Base-by-base conservation (phyloP, 2,113 vertebrate genomes). In the Brachypodius melanocephalos region DNA sequence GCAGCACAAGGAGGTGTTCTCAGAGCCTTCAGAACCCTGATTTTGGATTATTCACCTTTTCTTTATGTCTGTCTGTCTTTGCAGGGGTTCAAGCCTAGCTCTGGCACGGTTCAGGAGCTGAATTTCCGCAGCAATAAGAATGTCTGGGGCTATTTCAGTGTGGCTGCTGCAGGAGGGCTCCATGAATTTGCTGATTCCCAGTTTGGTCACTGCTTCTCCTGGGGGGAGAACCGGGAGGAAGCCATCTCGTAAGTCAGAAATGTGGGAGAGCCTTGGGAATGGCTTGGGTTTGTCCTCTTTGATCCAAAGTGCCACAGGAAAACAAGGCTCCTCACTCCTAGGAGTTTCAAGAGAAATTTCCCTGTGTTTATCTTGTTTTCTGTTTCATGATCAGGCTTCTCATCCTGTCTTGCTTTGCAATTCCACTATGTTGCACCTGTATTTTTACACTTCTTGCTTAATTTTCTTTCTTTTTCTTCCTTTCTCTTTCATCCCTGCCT, bases 51-150 rank as follows among this genome's bases (percentile, higher is more conserved):
- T 72, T 88, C 75, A 59, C 73, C 52, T 75, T 49, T 52, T 74
- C 83, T 67, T 63, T 43, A 42, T 77, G 90, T 80, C 52, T 96
- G 75, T 88, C 52, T 96, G 74, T 87, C 89, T 84, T 89, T 80
- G 54, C 97, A 99, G 99, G 99, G 99, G 31, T 99, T 99, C 96
- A 99, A 99, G 91, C 99, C 99, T 45, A 99, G 99, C 89, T 99
- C 99, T 6, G 99, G 99, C 86, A 99, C 99, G 0, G 99, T 99
- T 43, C 99, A 99, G 93, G 99, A 99, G 89, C 98, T 99, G 94
- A 99, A 99, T 97, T 99, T 99, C 96, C 99, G 99, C 94, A 99
- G 99, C 97, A 99, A 99, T 92, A 99, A 99, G 97, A 99, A 99
- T 0, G 99, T 99, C 54, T 99, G 99, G 99, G 99, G 99, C 87